phyloP scores from a whole-genome alignment of 2,113 vertebrate genomes.

The Cynopterus brachyotis region DNA sequence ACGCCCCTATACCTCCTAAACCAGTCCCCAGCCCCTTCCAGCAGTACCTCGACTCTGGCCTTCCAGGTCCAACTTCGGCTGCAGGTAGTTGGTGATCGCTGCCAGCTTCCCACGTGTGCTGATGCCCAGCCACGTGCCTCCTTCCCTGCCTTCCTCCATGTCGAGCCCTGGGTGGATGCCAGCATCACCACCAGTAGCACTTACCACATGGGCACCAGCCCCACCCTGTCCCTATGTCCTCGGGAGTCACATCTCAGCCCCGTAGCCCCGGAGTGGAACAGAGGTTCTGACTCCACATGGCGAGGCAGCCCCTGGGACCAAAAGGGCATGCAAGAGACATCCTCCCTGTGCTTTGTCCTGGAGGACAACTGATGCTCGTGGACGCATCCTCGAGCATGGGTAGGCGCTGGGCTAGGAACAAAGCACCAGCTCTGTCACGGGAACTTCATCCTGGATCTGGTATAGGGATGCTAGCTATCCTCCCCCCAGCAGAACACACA shows the following conservation, averaged over 20 bases:
- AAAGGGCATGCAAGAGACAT: rapidly evolving
- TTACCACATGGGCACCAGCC: background rate
- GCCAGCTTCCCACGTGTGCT: constrained; percentile 93
- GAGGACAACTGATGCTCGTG: background rate
- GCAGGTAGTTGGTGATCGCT: constrained; percentile 96
- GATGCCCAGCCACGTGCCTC: constrained; percentile 97
- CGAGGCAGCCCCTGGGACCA: background rate
- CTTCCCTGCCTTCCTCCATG: constrained; percentile 94
- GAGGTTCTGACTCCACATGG: background rate
- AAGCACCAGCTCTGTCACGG: too few species aligned
- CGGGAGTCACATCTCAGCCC: background rate
- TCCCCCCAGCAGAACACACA: background rate
- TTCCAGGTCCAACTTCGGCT: constrained; percentile 85
- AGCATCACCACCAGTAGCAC: background rate
- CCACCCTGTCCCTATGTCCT: rapidly evolving
- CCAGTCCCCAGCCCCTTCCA: background rate
- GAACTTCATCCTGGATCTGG: background rate
- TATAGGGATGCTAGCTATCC: background rate
- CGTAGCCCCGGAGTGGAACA: background rate
- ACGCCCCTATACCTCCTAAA: background rate
- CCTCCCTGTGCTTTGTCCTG: background rate
- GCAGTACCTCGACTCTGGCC: constrained; percentile 92
- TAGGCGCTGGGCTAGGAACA: background rate
- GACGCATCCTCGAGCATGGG: background rate
- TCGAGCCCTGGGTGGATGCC: constrained; percentile 88